These are phyloP conservation scores for Microplitis manilae DNA, from an alignment of 2,888 invertebrate genomes.

Conservation along the genomic window DNA sequence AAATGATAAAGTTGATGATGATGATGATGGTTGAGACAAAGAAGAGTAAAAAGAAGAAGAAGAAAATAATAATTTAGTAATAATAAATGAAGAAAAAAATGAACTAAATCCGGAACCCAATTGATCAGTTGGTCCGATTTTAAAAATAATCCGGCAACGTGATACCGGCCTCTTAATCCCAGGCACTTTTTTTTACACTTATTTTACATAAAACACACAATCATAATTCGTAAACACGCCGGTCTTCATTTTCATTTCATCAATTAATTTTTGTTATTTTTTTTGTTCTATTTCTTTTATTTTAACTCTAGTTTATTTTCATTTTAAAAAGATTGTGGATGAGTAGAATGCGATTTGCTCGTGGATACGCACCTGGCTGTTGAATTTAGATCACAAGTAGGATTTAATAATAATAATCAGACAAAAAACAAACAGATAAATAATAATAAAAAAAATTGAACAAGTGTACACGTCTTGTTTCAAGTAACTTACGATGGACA, in stretches of 20 bases:
- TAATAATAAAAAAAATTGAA: conserved; percentile 8
- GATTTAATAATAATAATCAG: not conserved
- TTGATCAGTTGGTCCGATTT: conserved; percentile 21
- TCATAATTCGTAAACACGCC: conserved; percentile 14
- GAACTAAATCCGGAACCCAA: conserved; percentile 15
- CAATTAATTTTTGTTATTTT: conserved; percentile 3
- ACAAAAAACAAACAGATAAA: conserved; percentile 10
- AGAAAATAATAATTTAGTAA: conserved; percentile 43
- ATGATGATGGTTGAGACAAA: conserved; percentile 7
- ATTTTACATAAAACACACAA: conserved; percentile 34
- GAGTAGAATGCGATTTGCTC: not conserved
- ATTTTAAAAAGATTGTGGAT: not conserved
- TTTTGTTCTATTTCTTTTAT: not conserved
- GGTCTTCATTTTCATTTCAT: conserved; percentile 9
- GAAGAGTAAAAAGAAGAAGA: conserved; percentile 41
- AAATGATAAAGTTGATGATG: conserved; percentile 21
- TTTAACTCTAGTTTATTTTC: not conserved
- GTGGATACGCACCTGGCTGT: not conserved
- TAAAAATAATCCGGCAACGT: conserved; percentile 15
- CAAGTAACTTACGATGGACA: conserved; percentile 1
- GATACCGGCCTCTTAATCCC: conserved; percentile 36
- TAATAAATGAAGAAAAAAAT: conserved; percentile 28
- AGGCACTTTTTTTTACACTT: conserved; percentile 36
- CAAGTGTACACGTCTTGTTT: not conserved
- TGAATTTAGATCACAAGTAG: not conserved